phyloP scores from a whole-genome alignment of 2,888 invertebrate genomes.

The Amphipyra tragopoginis region DNA sequence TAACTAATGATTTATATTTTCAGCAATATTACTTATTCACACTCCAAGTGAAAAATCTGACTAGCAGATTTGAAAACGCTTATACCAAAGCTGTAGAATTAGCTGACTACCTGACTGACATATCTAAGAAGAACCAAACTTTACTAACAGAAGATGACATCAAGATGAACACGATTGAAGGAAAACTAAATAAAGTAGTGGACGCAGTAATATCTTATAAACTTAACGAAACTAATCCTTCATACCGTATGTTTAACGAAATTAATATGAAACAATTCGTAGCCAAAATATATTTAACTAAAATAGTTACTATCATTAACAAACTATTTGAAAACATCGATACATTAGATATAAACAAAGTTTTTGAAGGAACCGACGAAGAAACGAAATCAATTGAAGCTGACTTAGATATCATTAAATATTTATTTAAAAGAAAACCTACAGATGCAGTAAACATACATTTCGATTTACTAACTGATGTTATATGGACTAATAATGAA shows the following conservation, averaged over 20 bases:
- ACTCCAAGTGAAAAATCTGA: slow-evolving; percentile 69
- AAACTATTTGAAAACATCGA: slow-evolving; percentile 71
- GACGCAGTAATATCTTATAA: slow-evolving; percentile 73
- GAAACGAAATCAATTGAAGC: slow-evolving; percentile 62
- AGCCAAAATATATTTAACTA: slow-evolving; percentile 75
- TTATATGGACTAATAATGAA: slow-evolving; percentile 69
- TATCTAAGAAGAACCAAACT: slow-evolving; percentile 69
- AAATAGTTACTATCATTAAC: slow-evolving; percentile 74
- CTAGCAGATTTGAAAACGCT: slow-evolving; percentile 75
- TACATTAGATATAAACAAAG: slow-evolving; percentile 60
- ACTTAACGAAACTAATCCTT: slow-evolving; percentile 68
- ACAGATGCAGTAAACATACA: slow-evolving; percentile 75
- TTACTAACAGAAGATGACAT: slow-evolving; percentile 61
- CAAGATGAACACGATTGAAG: slow-evolving; percentile 67
- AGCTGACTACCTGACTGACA: slow-evolving; percentile 62
- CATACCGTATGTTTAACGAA: slow-evolving; percentile 73
- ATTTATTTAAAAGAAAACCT: slow-evolving; percentile 76
- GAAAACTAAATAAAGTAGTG: slow-evolving; percentile 71
- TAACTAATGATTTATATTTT: slow-evolving; percentile 49
- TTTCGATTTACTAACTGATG: slow-evolving; percentile 80
- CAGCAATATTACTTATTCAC: slow-evolving; percentile 85
- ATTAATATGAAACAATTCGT: slow-evolving; percentile 75
- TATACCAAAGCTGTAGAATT: slow-evolving; percentile 71
- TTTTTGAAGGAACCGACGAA: slow-evolving; percentile 59
- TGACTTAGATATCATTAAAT: slow-evolving; percentile 70